Percentiles rank a stretch among this genome's conserved stretches.
These are phyloP conservation scores for Bembecia ichneumoniformis DNA, from an alignment of 2,888 invertebrate genomes.

Conservation along the genomic window DNA sequence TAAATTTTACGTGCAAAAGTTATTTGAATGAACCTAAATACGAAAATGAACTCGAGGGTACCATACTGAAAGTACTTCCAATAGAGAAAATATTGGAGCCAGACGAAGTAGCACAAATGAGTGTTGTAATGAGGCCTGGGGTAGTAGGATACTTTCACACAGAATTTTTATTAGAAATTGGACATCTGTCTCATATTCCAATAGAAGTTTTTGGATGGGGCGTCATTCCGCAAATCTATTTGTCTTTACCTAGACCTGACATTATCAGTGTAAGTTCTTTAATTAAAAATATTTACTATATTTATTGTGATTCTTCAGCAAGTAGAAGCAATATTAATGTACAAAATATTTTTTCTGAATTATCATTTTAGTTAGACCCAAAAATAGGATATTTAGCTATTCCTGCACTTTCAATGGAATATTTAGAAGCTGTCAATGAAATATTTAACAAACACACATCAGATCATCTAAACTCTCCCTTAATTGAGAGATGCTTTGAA, in stretches of 20 bases:
- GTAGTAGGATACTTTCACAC: constrained; percentile 68
- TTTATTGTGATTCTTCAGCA: background rate
- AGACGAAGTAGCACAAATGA: constrained; percentile 45
- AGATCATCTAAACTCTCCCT: constrained; percentile 44
- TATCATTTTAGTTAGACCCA: constrained; percentile 31
- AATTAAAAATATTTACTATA: constrained; percentile 10
- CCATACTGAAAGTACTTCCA: constrained; percentile 58
- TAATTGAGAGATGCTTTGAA: constrained; percentile 49
- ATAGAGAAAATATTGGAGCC: constrained; percentile 45
- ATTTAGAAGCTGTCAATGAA: constrained; percentile 45
- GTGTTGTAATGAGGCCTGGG: constrained; percentile 67
- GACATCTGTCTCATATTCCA: constrained; percentile 62
- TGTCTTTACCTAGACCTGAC: constrained; percentile 55
- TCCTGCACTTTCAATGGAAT: constrained; percentile 43
- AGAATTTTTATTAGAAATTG: constrained; percentile 63
- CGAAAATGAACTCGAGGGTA: constrained; percentile 46
- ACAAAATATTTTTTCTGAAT: background rate
- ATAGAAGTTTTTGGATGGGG: constrained; percentile 72
- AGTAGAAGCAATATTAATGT: background rate
- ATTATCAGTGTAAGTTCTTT: constrained; percentile 27
- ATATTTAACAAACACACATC: constrained; percentile 30
- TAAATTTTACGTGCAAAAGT: constrained; percentile 56
- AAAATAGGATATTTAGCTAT: constrained; percentile 65
- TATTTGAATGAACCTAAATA: constrained; percentile 39
- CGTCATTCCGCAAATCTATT: constrained; percentile 72